Evolutionary conservation across 2,888 invertebrate genomes (phyloP).

Genomic region (Aplocera efformata): DNA sequence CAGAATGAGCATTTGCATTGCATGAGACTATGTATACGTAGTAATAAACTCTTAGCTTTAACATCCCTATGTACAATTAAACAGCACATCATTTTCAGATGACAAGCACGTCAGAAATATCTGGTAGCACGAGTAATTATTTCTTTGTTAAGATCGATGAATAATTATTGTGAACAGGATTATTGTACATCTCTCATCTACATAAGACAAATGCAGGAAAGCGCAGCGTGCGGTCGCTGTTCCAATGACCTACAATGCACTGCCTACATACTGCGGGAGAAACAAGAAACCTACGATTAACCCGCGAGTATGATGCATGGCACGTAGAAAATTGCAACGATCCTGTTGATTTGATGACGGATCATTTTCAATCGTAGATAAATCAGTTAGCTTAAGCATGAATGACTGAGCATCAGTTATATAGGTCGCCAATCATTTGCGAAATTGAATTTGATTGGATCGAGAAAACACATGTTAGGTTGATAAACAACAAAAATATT

Average conservation of each 20-base stretch:
- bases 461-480: no score
- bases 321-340: conserved; percentile 51
- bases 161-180: conserved; percentile 14
- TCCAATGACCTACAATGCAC: conserved; percentile 63
- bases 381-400: conserved; percentile 9
- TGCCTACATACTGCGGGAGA: conserved; percentile 56
- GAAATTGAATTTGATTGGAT: neutral
- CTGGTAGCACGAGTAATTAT: conserved; percentile 5
- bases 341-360: conserved; percentile 42
- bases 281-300: conserved; percentile 54
- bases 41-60: neutral
- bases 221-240: conserved; percentile 55
- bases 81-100: conserved; percentile 1
- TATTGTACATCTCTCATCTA: conserved; percentile 41
- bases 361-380: conserved; percentile 29
- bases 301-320: conserved; percentile 50
- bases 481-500: no score
- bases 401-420: conserved; percentile 1
- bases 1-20: no score
- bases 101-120: conserved; percentile 10
- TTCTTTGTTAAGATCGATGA: conserved; percentile 10
- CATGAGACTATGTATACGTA: neutral
- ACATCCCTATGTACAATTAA: neutral
- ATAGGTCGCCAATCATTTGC: conserved; percentile 4
- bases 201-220: conserved; percentile 65